Percentiles rank a stretch among this genome's conserved stretches.
Evolutionary conservation across 2,113 vertebrate genomes (phyloP).

Genomic region (Amia ocellicauda): DNA sequence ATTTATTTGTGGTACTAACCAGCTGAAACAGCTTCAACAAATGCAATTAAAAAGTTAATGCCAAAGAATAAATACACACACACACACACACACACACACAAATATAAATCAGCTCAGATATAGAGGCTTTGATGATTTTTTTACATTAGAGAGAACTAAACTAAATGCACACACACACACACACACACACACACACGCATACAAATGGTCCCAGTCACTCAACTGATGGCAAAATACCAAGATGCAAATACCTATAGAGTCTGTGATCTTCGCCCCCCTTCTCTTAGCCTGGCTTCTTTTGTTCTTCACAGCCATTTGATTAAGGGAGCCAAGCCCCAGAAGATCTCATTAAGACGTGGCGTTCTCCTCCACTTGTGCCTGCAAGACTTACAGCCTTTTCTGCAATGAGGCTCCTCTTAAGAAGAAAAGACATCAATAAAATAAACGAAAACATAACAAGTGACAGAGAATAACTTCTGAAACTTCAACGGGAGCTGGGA

Average conservation of each 20-base stretch:
- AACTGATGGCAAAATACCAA: constrained; percentile 16
- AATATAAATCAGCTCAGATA: background rate
- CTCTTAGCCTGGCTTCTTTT: constrained; percentile 32
- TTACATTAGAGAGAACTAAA: too few relatives aligned
- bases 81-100: constrained; percentile 3
- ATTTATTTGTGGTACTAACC: too few relatives aligned
- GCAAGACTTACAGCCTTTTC: background rate
- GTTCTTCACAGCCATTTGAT: constrained; percentile 49
- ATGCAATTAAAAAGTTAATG: too few relatives aligned
- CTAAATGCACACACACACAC: background rate
- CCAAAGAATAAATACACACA: background rate
- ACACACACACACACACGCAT: background rate
- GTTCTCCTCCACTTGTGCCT: background rate
- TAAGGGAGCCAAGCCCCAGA: constrained; percentile 47
- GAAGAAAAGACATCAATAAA: background rate
- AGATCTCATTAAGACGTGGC: constrained; percentile 50
- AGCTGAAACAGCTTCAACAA: too few relatives aligned
- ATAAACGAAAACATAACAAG: background rate
- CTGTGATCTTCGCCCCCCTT: constrained; percentile 18
- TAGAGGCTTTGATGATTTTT: too few relatives aligned
- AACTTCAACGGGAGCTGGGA: too few relatives aligned
- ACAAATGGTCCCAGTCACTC: constrained; percentile 20
- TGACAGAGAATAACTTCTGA: background rate
- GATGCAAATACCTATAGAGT: constrained; percentile 22
- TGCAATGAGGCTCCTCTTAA: background rate